These are phyloP conservation scores for Imbricaverruca yamaguchii DNA, from an alignment of 2,888 invertebrate genomes.

Conservation along the genomic window DNA sequence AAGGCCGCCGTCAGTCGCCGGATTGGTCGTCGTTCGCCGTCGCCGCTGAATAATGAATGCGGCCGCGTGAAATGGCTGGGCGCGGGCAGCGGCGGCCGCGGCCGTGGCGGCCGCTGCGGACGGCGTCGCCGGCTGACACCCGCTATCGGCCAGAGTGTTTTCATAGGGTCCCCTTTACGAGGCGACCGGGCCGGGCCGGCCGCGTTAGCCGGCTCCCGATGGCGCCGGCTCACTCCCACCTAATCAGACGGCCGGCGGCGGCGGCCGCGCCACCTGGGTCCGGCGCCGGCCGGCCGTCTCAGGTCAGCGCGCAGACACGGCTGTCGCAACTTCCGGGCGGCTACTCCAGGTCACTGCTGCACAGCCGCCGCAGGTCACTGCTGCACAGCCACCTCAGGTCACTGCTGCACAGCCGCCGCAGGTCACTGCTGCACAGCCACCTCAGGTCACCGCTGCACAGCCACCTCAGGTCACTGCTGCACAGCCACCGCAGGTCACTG, in stretches of 20 bases:
- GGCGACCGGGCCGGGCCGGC: not conserved
- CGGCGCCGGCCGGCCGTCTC: not conserved
- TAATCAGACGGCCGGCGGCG: not conserved
- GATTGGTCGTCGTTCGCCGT: not conserved
- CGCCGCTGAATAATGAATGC: slow-evolving; percentile 8
- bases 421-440: no score
- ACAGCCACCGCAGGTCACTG: no score
- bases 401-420: no score
- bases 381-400: no score
- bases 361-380: no score
- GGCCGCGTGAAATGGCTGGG: not conserved
- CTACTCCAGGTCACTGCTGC: no score
- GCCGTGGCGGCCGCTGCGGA: not conserved
- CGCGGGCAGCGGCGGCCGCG: not conserved
- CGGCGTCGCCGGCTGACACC: not conserved
- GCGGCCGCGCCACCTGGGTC: not conserved
- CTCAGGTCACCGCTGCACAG: no score
- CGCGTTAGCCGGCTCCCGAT: not conserved
- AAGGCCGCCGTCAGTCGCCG: not conserved
- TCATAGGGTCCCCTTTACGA: not conserved
- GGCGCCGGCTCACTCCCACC: no score
- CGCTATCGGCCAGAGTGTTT: not conserved
- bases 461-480: no score
- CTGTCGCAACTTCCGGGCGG: no score
- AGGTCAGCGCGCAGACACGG: not conserved